phyloP scores from a whole-genome alignment of 2,113 vertebrate genomes.

The Romanogobio albipinnatus region DNA sequence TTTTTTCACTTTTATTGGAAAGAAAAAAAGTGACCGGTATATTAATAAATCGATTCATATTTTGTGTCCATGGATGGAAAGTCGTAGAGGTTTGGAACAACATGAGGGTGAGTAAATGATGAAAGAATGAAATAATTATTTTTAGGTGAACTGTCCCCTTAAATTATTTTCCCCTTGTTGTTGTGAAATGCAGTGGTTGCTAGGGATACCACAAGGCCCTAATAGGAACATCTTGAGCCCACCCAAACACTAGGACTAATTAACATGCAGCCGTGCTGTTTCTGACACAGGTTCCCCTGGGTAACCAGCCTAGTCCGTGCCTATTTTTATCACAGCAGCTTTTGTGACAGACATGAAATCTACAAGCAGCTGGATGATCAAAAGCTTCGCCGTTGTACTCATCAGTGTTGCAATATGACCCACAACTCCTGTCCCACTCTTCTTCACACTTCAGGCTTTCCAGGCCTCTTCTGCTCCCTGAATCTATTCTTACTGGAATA shows the following conservation, averaged over 20 bases:
- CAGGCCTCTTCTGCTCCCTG: not conserved
- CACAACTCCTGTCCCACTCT: not conserved
- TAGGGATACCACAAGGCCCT: constrained; percentile 40
- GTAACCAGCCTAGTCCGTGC: constrained; percentile 55
- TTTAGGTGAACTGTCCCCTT: not conserved
- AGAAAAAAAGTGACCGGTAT: not conserved
- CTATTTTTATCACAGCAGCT: constrained; percentile 72
- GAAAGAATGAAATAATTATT: too few species aligned
- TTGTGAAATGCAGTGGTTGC: constrained; percentile 35
- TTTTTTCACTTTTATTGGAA: too few species aligned
- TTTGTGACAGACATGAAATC: constrained; percentile 58
- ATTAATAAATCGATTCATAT: not conserved
- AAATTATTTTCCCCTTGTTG: constrained; percentile 17
- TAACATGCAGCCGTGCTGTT: constrained; percentile 67
- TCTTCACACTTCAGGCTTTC: not conserved
- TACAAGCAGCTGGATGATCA: constrained; percentile 48
- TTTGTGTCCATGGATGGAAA: not conserved
- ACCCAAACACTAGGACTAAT: constrained; percentile 56
- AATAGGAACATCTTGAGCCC: constrained; percentile 35
- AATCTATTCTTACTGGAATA: constrained; percentile 16
- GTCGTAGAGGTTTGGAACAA: not conserved
- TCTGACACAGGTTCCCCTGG: constrained; percentile 66
- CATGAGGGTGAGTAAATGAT: not conserved
- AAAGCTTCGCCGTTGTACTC: constrained; percentile 33
- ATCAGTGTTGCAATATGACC: not conserved